Base-by-base conservation (phyloP, 1,140 invertebrate genomes). In the Neodiprion virginianus region DNA sequence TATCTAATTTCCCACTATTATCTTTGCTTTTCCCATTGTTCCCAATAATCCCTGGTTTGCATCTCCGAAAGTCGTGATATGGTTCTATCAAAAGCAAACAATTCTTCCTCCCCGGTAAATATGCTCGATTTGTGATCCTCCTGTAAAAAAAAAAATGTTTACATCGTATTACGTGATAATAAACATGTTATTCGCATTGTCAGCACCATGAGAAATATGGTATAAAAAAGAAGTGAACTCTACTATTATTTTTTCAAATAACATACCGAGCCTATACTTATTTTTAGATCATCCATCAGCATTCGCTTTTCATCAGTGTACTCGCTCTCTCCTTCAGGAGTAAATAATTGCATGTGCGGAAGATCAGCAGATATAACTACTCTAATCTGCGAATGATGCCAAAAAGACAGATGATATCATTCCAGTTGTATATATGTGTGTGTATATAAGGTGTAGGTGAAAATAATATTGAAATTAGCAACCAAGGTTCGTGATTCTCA, bases 21-120 rank as follows among this genome's bases (percentile, higher is more conserved):
- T 82, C 88, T 89, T 76, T 91, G 88, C 67, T 91, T 91, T 68
- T 93, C 91, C 93, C 93, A 95, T 78, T 92, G 91, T 69, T 94
- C 92, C 97, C 97, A 98, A 88, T 99, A 99, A 75, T 95, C 94
- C 74, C 93, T 90, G 3, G 95, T 97, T 88, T 98, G 96, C 97
- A 99, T 99, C 90, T 99, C 97, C 70, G 93, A 93, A 28, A 99
- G 89, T 71, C 98, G 89, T 0, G 97, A 99, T 12, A 98, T 85
- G 17, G 97, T 98, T 74, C 98, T 90, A 78, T 98, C 96, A 87
- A 96, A 98, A 9, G 98, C 98, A 90, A 99, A 99, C 73, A 98
- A 88, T 89, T 99, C 98, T 88, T 99, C 98, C 85, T 98, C 96
- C 0, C 97, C 98, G 40, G 96, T 99, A 82, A 99, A 99, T 79